Base-by-base conservation (phyloP, 2,888 invertebrate genomes). In the Yponomeuta evonymella region DNA sequence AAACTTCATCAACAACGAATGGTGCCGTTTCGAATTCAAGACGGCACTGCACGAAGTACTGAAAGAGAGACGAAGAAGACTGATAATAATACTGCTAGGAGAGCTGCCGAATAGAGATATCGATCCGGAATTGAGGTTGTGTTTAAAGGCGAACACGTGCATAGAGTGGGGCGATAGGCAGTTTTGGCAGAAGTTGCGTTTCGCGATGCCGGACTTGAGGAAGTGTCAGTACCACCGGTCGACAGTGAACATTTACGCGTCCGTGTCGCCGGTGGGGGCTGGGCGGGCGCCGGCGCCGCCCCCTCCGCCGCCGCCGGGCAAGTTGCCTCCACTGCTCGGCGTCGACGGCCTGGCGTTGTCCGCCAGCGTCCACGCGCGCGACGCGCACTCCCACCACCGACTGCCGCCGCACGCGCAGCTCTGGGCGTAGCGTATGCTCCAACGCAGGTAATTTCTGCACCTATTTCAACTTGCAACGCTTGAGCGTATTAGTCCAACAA, bases 141-240 rank as follows among this genome's bases (percentile, higher is more conserved):
- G 97, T 88, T 94, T 98, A 81, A 96, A 98, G 81, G 96, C 97
- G 73, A 97, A 97, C 91, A 97, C 97, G 79, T 96, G 97, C 86
- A 95, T 99, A 83, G 96, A 97, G 86, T 97, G 97, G 96, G 97
- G 97, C 75, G 98, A 99, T 89, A 96, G 97, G 84, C 95, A 97
- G 83, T 99, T 99, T 93, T 99, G 99, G 99, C 97, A 98, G 84
- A 98, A 98, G 90, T 93, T 99, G 75, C 95, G 96, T 83, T 97
- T 97, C 83, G 96, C 97, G 71, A 95, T 98, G 95, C 98, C 98
- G 73, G 96, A 97, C 87, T 94, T 94, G 77, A 92, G 94, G 84
- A 93, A 94, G 88, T 94, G 94, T 86, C 91, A 94, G 76, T 94
- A 94, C 84, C 94, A 94, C 82, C 92, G 94, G 77, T 94, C 95